These are phyloP conservation scores for Drosophila austrosaltans DNA, from an alignment of 2,888 invertebrate genomes.

Conservation along the genomic window DNA sequence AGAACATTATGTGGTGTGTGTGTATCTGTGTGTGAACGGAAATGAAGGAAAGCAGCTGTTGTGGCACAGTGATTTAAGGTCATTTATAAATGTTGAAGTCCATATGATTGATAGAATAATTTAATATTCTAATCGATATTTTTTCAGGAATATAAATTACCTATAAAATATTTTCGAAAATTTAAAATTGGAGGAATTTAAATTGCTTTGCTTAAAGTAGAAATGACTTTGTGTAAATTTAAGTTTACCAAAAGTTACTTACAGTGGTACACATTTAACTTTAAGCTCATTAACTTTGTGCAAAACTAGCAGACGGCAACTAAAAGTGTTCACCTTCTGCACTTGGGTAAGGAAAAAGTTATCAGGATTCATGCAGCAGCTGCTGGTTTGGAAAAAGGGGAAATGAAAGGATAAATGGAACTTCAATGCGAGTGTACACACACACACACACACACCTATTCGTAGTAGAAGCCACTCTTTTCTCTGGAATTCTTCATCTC, in stretches of 20 bases:
- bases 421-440: neutral
- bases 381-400: slow-evolving; percentile 9
- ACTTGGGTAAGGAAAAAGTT: slow-evolving; percentile 6
- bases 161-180: too few species aligned
- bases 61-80: slow-evolving; percentile 1
- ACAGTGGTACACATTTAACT: neutral
- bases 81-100: neutral
- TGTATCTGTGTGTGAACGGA: slow-evolving; percentile 24
- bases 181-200: too few species aligned
- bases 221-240: neutral
- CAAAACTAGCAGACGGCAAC: neutral
- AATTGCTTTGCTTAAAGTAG: neutral
- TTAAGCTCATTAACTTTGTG: slow-evolving; percentile 3
- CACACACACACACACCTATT: too few species aligned
- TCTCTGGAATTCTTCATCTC: neutral
- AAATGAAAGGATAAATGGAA: slow-evolving; percentile 16
- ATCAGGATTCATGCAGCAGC: slow-evolving; percentile 19
- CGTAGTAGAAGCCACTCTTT: neutral
- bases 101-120: too few species aligned
- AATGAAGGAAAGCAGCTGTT: slow-evolving; percentile 26
- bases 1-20: neutral
- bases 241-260: neutral
- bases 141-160: too few species aligned
- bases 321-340: neutral
- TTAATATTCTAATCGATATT: neutral